These are phyloP conservation scores for Latheticus oryzae DNA, from an alignment of 2,888 invertebrate species.

Conservation along the genomic window DNA sequence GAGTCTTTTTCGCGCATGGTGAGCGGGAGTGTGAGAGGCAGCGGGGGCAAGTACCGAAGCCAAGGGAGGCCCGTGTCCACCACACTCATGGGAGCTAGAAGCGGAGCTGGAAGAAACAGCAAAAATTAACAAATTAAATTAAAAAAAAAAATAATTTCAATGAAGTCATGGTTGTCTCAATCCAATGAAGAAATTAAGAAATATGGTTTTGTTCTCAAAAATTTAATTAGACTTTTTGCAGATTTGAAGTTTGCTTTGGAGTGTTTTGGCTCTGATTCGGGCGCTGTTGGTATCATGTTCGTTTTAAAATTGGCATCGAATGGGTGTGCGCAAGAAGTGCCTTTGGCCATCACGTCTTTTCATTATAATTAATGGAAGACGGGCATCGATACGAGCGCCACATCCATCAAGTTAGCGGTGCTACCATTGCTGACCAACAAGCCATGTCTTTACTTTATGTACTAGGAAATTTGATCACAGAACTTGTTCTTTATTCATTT, in stretches of 20 bases:
- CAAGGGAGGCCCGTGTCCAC: conserved; percentile 75
- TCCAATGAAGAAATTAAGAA: too few species aligned
- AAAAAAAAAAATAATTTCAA: too few species aligned
- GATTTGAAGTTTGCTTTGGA: too few species aligned
- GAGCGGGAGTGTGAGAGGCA: conserved; percentile 68
- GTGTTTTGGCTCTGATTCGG: too few species aligned
- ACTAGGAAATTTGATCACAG: conserved; percentile 49
- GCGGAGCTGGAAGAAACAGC: conserved; percentile 50
- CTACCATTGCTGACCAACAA: conserved; percentile 40
- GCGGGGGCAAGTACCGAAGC: conserved; percentile 67
- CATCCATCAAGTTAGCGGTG: conserved; percentile 53
- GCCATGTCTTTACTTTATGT: conserved; percentile 42
- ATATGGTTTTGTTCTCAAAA: too few species aligned
- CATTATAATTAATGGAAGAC: conserved; percentile 51
- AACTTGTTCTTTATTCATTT: conserved; percentile 47
- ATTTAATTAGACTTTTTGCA: too few species aligned
- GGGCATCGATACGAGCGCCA: conserved; percentile 50
- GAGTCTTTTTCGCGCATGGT: conserved; percentile 93
- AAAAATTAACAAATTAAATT: conserved; percentile 30
- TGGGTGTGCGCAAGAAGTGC: conserved; percentile 25
- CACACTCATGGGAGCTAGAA: conserved; percentile 74
- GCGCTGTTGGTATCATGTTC: not conserved
- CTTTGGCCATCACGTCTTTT: conserved; percentile 48
- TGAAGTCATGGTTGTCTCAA: too few species aligned
- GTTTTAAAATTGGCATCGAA: conserved; percentile 16